Evolutionary conservation across 2,113 vertebrate genomes (phyloP).

Genomic region (Elephas maximus): DNA sequence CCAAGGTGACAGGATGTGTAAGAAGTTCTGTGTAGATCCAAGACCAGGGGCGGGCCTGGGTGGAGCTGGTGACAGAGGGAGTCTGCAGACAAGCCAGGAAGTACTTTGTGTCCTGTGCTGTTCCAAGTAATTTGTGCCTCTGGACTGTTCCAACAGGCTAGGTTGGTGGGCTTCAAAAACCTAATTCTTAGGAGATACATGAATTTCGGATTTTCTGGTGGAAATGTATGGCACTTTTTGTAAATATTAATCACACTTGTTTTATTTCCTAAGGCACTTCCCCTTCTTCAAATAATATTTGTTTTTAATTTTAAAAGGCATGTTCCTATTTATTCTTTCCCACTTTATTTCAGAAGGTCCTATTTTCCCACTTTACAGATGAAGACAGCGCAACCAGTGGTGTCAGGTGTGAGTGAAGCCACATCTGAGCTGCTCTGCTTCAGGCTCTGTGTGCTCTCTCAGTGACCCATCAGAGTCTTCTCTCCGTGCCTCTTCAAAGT

Average conservation of each 20-base stretch:
- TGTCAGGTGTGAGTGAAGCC: not conserved
- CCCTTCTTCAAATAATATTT: not conserved
- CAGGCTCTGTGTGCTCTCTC: accelerated
- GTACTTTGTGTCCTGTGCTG: too few relatives aligned
- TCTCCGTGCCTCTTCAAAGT: not conserved
- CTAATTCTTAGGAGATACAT: not conserved
- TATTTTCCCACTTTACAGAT: not conserved
- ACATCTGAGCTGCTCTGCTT: not conserved
- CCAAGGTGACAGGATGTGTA: not conserved
- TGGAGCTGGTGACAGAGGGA: accelerated
- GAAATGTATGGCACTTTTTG: not conserved
- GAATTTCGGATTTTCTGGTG: not conserved
- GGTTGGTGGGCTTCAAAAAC: not conserved
- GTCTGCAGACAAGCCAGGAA: accelerated
- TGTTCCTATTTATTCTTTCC: not conserved
- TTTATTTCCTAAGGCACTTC: not conserved
- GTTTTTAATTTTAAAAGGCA: not conserved
- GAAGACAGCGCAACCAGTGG: not conserved
- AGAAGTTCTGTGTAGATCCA: not conserved
- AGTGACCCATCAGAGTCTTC: accelerated
- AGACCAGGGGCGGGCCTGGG: too few relatives aligned
- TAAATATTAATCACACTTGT: not conserved
- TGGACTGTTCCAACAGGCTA: not conserved
- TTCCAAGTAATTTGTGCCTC: too few relatives aligned
- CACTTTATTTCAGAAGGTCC: not conserved